Base-by-base conservation (phyloP, 2,888 invertebrate genomes). In the Drosophila multiciliata region DNA sequence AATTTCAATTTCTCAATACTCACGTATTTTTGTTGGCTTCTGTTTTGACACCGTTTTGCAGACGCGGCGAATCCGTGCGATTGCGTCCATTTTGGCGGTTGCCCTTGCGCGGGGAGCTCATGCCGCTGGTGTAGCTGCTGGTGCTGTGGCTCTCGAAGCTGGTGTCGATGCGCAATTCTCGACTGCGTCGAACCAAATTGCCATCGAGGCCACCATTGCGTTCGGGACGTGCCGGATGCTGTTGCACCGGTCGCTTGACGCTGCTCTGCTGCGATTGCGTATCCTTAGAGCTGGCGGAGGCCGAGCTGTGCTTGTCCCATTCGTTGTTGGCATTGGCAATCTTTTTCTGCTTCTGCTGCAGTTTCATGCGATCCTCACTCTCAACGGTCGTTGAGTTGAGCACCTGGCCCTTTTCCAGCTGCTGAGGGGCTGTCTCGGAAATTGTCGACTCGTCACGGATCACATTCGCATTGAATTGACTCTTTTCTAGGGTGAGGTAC, bases 401-500 rank as follows among this genome's bases (percentile, higher is more conserved):
- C 20, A 87, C 82, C 8, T 75, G 69, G 20, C 57, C 73, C 42
- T 75, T 83, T 17, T 80, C 73, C 23, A 82, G 48, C 42, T 66
- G 67, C 35, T 54, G 54, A 0, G 67, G 69, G 12, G 67, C 1
- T 5, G 57, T 63, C 9, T 82, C 84, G 32, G 84, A 82, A 11
- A 52, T 55, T 3, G 53, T 29, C 0, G 88, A 75, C n/a, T 78
- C 83, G 17, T 77, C 66, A 2, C 64, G 81, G 0, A 79, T 70
- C 0, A 72, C 36, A 54, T 48, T 79, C 9, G 81, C 57, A 80
- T 91, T 91, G n/a, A 92, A 92, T 36, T 91, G 92, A 0, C 91
- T 92, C 71, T 92, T 93, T 59, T 93, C 93, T 70, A 93, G 73
- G 0, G 91, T 84, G 3, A 93, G 80, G 77, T 93, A 93, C 73